These are phyloP conservation scores for Procambarus clarkii DNA, from an alignment of 1,140 invertebrate species.

Conservation along the genomic window DNA sequence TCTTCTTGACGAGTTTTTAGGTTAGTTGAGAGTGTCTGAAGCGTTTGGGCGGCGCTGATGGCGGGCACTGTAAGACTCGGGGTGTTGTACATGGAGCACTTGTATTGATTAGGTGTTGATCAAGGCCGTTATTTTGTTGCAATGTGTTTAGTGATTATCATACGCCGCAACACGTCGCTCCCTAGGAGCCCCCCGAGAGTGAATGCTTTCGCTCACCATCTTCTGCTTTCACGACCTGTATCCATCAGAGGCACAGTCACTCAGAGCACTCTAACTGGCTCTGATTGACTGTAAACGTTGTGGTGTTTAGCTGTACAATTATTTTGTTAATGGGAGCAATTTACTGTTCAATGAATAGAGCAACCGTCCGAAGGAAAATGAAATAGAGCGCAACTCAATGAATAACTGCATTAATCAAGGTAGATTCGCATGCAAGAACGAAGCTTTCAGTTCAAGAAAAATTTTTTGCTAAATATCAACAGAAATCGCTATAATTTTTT, in stretches of 20 bases:
- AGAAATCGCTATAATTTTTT: not conserved
- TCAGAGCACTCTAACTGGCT: too few species aligned
- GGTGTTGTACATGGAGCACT: not conserved
- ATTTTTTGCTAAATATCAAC: not conserved
- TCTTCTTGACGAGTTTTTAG: too few species aligned
- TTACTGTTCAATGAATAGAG: too few species aligned
- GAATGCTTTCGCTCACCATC: not conserved
- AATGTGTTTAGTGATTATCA: not conserved
- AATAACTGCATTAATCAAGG: not conserved
- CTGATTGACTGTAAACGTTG: too few species aligned
- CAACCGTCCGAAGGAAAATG: not conserved
- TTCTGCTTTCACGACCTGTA: too few species aligned
- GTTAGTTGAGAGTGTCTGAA: not conserved
- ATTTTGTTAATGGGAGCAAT: too few species aligned
- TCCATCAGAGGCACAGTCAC: too few species aligned
- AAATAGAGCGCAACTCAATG: not conserved
- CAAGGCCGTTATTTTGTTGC: not conserved
- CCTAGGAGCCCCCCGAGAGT: not conserved
- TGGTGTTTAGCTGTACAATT: too few species aligned
- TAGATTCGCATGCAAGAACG: not conserved
- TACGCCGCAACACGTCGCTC: not conserved
- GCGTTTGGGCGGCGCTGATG: not conserved
- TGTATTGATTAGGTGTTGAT: not conserved
- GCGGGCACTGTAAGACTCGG: not conserved
- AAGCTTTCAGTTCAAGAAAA: not conserved